Evolutionary conservation across 2,797 vertebrate genomes (phyloP), one percentile per base, ranked within the genome.

Genomic region (Benthosema pterotum): DNA sequence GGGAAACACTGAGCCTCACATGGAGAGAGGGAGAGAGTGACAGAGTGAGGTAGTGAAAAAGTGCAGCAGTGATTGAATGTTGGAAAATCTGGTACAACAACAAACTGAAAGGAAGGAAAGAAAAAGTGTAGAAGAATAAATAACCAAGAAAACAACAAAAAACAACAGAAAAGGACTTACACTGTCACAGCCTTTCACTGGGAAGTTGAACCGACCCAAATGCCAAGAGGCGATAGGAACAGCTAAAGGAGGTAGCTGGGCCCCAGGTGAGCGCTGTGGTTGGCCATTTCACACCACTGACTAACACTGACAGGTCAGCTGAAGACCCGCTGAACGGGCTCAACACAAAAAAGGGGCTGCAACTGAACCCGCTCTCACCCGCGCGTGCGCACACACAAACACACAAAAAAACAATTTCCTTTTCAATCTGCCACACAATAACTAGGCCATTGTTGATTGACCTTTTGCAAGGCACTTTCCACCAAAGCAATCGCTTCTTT

Each of bases 371-470:
- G 52, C 58, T 48, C 65, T 25, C 56, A 63, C 55, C n/a, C 52
- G 53, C 42, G 51, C 28, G 43, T 65, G 71, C 51, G 54, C 55
- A 48, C 19, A 22, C 32, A 51, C 45, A 64, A 14, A 16, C 16
- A 38, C 38, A 57, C 65, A 70, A 18, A 72, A 72, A 83, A 83
- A 83, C 80, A 52, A 91, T 88, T 88, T 87, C 78, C 75, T 85
- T 84, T 89, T 82, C 86, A 84, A 84, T 87, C 83, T 76, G 69
- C 73, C 62, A 67, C 66, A 68, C 71, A 84, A 86, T 80, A 88
- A 81, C 79, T 50, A 42, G 67, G 74, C 67, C 22, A 12, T 67
- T 74, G 78, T 87, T 88, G 83, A 75, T 77, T 89, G 83, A 89
- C 88, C 89, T 88, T 86, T 77, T 73, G 61, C 51, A 42, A 42